Percentiles rank a stretch among this genome's conserved stretches.
These are phyloP conservation scores for Lepisosteus oculatus DNA, from an alignment of 2,113 vertebrate species.

Conservation along the genomic window DNA sequence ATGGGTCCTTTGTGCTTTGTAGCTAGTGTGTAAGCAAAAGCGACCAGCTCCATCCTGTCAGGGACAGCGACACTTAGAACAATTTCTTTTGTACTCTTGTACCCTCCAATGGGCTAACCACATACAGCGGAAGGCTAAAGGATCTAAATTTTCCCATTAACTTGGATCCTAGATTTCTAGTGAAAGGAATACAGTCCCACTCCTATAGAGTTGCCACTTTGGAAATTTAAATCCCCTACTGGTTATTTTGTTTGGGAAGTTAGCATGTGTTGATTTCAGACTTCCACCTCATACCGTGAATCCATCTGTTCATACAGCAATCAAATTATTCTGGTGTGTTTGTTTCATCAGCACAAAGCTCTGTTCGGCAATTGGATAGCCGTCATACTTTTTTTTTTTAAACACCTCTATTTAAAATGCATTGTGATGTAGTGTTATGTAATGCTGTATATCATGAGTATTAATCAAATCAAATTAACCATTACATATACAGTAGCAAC, in stretches of 20 bases:
- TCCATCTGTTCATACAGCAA: slow-evolving; percentile 52
- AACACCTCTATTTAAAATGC: no score
- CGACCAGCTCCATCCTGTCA: slow-evolving; percentile 46
- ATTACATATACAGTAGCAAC: no score
- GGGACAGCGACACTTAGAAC: slow-evolving; percentile 41
- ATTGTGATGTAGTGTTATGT: no score
- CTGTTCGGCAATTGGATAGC: neutral
- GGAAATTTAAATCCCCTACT: slow-evolving; percentile 36
- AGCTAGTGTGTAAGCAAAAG: slow-evolving; percentile 43
- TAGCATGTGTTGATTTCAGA: slow-evolving; percentile 46
- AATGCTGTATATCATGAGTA: no score
- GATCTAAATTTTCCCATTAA: slow-evolving; percentile 57
- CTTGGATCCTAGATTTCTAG: slow-evolving; percentile 20
- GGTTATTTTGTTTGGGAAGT: slow-evolving; percentile 41
- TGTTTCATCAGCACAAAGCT: slow-evolving; percentile 7
- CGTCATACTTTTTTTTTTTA: no score
- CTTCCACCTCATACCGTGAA: slow-evolving; percentile 52
- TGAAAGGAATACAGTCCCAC: slow-evolving; percentile 51
- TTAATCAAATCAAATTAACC: no score
- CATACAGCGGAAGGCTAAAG: slow-evolving; percentile 46
- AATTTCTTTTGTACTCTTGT: slow-evolving; percentile 46
- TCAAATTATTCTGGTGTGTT: slow-evolving; percentile 45
- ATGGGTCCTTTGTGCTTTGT: slow-evolving; percentile 45
- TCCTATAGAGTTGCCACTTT: slow-evolving; percentile 31
- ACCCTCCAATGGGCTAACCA: slow-evolving; percentile 41